phyloP scores from a whole-genome alignment of 1,140 invertebrate genomes.

The Anastrepha obliqua region DNA sequence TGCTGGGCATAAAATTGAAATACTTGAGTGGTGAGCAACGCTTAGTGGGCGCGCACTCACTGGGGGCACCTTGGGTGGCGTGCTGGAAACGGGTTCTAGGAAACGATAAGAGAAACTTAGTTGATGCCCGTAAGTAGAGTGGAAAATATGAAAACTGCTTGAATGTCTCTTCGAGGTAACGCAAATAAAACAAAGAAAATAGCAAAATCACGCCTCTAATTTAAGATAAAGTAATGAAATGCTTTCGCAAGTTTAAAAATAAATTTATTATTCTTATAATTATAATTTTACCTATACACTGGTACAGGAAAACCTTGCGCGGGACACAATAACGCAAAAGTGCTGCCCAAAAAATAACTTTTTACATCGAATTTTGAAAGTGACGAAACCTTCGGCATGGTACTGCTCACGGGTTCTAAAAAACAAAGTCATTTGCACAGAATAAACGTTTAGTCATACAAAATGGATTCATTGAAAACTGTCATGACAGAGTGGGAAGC shows the following conservation, averaged over 20 bases:
- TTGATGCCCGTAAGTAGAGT: not conserved
- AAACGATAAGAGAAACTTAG: constrained; percentile 10
- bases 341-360: constrained; percentile 64
- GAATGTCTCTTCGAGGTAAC: not conserved
- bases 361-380: constrained; percentile 75
- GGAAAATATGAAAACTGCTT: constrained; percentile 44
- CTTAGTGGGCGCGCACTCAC: constrained; percentile 68
- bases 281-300: constrained; percentile 68
- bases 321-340: constrained; percentile 78
- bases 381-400: constrained; percentile 76
- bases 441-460: not conserved
- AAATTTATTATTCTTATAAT: not conserved
- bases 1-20: constrained; percentile 68
- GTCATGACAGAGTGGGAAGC: not conserved
- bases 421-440: not conserved
- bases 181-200: not conserved
- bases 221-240: not conserved
- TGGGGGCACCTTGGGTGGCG: constrained; percentile 76
- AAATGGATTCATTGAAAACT: constrained; percentile 21
- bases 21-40: constrained; percentile 58
- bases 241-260: too few relatives aligned
- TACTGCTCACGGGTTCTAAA: constrained; percentile 79
- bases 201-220: not conserved
- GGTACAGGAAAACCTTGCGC: constrained; percentile 82
- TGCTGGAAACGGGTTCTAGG: constrained; percentile 76